Conservation (phyloP, 2,797 vertebrate species). For the Micrastur ruficollis region DNA sequence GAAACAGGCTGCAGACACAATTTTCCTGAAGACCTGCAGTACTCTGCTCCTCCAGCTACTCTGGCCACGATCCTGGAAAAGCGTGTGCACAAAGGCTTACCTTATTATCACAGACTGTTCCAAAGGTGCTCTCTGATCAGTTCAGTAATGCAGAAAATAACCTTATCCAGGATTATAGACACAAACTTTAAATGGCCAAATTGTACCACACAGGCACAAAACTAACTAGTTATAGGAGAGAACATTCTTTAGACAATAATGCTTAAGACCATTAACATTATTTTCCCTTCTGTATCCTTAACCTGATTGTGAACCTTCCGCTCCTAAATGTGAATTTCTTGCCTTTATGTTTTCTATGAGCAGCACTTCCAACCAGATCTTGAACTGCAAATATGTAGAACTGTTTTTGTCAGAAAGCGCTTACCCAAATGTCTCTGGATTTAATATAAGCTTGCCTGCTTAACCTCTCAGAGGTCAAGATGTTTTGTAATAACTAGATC, state of each 20-base stretch:
- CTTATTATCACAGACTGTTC: background rate
- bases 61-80: background rate
- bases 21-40: background rate
- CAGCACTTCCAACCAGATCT: background rate
- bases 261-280: background rate
- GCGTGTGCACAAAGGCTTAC: background rate
- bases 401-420: background rate
- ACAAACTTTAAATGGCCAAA: background rate
- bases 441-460: conserved; percentile 2
- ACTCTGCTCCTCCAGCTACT: background rate
- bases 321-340: background rate
- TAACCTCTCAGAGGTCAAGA: background rate
- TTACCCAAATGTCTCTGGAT: background rate
- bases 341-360: background rate
- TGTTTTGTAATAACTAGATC: background rate
- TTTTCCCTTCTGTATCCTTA: background rate
- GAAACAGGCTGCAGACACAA: background rate
- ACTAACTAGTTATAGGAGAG: background rate
- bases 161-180: background rate
- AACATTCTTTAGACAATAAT: background rate
- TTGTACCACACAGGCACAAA: background rate
- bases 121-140: background rate
- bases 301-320: background rate
- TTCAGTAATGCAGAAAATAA: background rate
- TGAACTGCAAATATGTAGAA: background rate